These are phyloP conservation scores for Drosophila dunni DNA, from an alignment of 1,140 invertebrate genomes.

Conservation along the genomic window DNA sequence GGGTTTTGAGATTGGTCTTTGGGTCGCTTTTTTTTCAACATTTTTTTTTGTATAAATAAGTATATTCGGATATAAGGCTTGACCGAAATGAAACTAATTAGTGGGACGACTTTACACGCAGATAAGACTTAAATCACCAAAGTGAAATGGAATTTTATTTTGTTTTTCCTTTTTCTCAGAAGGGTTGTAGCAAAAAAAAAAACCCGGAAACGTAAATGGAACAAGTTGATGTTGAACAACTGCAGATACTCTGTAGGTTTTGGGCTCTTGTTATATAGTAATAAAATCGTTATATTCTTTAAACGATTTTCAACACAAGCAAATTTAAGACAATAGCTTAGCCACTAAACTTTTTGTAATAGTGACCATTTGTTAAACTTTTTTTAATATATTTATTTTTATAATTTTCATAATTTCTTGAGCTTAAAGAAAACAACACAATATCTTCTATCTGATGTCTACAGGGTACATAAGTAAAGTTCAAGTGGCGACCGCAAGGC, in stretches of 20 bases:
- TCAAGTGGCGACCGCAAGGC: constrained; percentile 12
- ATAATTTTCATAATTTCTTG: not conserved
- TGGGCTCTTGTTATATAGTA: no score
- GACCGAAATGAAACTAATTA: constrained; percentile 73
- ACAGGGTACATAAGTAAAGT: constrained; percentile 37
- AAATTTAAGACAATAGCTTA: no score
- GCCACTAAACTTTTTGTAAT: no score
- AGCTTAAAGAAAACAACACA: no score
- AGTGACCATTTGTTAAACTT: no score
- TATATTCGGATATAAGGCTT: constrained; percentile 30
- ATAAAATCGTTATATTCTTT: no score
- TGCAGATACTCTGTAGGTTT: not conserved
- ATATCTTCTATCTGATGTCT: no score
- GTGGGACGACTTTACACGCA: constrained; percentile 72
- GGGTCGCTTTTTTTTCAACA: not conserved
- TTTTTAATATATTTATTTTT: not conserved
- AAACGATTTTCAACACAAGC: no score
- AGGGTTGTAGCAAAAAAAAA: not conserved
- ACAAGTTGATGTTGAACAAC: not conserved
- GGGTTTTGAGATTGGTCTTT: not conserved
- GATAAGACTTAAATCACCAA: constrained; percentile 77
- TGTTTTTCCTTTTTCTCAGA: not conserved
- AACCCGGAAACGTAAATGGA: not conserved
- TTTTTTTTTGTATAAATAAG: no score
- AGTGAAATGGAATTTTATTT: constrained; percentile 59